Evolutionary conservation across 2,888 invertebrate species (phyloP), one percentile per base, ranked within the genome.

Genomic region (Lasioglossum calceatum): DNA sequence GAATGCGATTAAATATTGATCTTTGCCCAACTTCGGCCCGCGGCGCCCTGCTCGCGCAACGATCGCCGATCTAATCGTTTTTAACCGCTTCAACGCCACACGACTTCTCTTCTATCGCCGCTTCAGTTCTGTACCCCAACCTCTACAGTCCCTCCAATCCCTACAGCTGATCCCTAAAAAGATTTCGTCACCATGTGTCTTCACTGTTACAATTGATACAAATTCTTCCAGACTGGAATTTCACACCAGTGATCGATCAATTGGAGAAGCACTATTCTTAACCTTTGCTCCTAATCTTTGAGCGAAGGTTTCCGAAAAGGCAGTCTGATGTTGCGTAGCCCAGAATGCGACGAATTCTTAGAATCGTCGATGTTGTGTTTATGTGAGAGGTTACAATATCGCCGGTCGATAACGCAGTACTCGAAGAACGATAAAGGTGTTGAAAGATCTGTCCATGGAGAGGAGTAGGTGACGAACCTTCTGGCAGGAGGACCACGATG

Each of bases 1-100:
- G 58, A 73, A 64, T 54, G 72, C 84, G 79, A 79, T 78, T 79
- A 47, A 70, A 78, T 87, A 87, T 87, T 81, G 79, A 87, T 85
- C 81, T 74, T 79, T 77, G 32, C 16, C 70, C 77, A 79, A 70
- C 39, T 76, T 77, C 44, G 71, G 27, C 39, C 10, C 71, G 16
- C 75, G n/a, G 19, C 42, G n/a, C 42, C 50, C 16, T 10, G 27
- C 12, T 50, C 16, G 5, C 71, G 32, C 64, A 3, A 61, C 19
- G 36, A 8, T 19, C 67, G 67, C 10, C 36, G 67, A 32, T 64
- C 27, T 32, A 32, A 67, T 36, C 10, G 67, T 36, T 36, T 67
- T 67, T 8, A 36, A 36, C 8, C 32, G 32, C 23, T 67, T 32
- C 64, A 10, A 10, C n/a, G 54, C 54, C 54, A 54, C 23, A 3